A percentile compares a stretch with the other conserved stretches of the same genome.
Evolutionary conservation across 53 echinoderm and acorn worm genomes (phyloP).

Genomic region (Echinarachnius parma): DNA sequence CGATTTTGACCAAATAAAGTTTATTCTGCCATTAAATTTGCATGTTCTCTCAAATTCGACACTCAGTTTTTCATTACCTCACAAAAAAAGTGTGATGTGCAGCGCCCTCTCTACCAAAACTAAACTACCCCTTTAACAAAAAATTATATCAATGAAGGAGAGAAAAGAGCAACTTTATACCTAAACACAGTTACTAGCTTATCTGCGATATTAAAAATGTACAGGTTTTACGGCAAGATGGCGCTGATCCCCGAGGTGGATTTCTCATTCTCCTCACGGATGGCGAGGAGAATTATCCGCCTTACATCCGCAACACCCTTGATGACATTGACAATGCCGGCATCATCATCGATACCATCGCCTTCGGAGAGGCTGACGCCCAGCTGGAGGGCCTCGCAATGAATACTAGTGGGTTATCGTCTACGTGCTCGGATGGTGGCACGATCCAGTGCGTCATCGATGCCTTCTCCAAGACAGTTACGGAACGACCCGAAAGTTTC

Average conservation of each 20-base stretch:
- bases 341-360: slow-evolving; percentile 1
- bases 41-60: no score
- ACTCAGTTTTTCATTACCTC: no score
- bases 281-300: neutral
- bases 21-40: no score
- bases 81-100: no score
- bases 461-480: neutral
- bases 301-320: neutral
- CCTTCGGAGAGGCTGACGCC: neutral
- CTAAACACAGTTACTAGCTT: no score
- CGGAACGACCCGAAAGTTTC: neutral
- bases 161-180: no score
- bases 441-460: slow-evolving; percentile 7
- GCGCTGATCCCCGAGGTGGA: neutral
- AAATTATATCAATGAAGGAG: no score
- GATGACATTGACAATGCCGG: neutral
- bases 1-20: no score
- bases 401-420: neutral
- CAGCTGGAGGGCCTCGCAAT: slow-evolving; percentile 5
- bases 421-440: neutral
- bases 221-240: neutral
- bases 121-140: no score
- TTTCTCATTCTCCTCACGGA: slow-evolving; percentile 14
- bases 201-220: no score
- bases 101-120: no score